Evolutionary conservation across 2,888 invertebrate genomes (phyloP), one percentile per base, ranked within the genome.

Genomic region (Eristalis tenax): DNA sequence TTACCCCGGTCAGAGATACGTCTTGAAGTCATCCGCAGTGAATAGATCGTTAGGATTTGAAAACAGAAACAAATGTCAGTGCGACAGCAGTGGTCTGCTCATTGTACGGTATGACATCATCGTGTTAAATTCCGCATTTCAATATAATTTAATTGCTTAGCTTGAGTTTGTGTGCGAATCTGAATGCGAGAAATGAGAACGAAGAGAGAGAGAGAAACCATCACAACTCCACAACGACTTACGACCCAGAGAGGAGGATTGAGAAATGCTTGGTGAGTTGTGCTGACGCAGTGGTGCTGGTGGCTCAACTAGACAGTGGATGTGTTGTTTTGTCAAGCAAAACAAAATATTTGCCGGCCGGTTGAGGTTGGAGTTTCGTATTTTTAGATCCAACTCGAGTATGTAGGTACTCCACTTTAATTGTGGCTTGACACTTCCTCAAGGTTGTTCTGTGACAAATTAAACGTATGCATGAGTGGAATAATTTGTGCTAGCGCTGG

Each of bases 61-160:
- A 81, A 13, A 63, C 32, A 22, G 40, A n/a, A 32, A 13, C 43
- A 69, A 63, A 83, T 74, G 64, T 69, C 65, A 64, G n/a, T 74
- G 68, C 32, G 64, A 59, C 65, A 66, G 79, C 70, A 43, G 61
- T 59, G 50, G 22, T 63, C 65, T 68, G 71, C 22, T 32, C 11
- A 40, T 10, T 66, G 35, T 43, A 23, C 43, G 18, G 26, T 63
- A 80, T 85, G 85, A 85, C 85, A 85, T 85, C 85, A 85, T 84
- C 73, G 59, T 35, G 63, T 81, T 64, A 64, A 68, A 81, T 85
- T 81, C 82, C 81, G 63, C 84, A 73, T 64, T 81, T 76, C 73
- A 69, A 77, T 81, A 71, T 68, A 68, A 81, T 63, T 43, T 76
- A 76, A 76, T 80, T 81, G 79, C 66, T 32, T 43, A 35, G 35